phyloP scores from a whole-genome alignment of 1,140 invertebrate genomes.

The Achroia grisella region DNA sequence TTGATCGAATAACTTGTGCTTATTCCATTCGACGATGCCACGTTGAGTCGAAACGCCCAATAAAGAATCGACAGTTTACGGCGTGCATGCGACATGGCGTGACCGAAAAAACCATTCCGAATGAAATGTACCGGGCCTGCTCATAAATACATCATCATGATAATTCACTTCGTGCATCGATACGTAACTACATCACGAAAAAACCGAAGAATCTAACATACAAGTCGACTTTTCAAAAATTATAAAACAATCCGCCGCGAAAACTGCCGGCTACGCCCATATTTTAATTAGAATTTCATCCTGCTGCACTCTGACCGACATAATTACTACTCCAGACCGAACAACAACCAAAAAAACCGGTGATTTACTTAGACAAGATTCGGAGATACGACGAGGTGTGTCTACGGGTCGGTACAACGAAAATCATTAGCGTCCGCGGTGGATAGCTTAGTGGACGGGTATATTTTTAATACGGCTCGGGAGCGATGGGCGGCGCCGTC shows the following conservation, averaged over 20 bases:
- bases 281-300: constrained; percentile 69
- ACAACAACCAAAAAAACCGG: constrained; percentile 46
- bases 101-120: constrained; percentile 60
- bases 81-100: constrained; percentile 66
- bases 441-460: constrained; percentile 63
- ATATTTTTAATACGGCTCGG: constrained; percentile 68
- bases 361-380: constrained; percentile 70
- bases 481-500: constrained; percentile 66
- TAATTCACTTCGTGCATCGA: constrained; percentile 38
- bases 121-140: constrained; percentile 49
- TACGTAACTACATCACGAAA: constrained; percentile 23
- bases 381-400: constrained; percentile 59
- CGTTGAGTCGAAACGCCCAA: constrained; percentile 38
- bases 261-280: constrained; percentile 48
- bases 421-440: constrained; percentile 68
- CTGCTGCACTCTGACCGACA: constrained; percentile 68
- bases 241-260: constrained; percentile 40
- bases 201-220: constrained; percentile 1
- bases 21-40: constrained; percentile 36
- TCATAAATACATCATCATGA: constrained; percentile 62
- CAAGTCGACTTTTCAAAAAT: constrained; percentile 23
- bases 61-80: constrained; percentile 54
- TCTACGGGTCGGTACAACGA: constrained; percentile 63
- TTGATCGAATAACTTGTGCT: constrained; percentile 20
- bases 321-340: constrained; percentile 63